Conservation (phyloP, 2,113 vertebrate genomes). For the Psettodes erumei region DNA sequence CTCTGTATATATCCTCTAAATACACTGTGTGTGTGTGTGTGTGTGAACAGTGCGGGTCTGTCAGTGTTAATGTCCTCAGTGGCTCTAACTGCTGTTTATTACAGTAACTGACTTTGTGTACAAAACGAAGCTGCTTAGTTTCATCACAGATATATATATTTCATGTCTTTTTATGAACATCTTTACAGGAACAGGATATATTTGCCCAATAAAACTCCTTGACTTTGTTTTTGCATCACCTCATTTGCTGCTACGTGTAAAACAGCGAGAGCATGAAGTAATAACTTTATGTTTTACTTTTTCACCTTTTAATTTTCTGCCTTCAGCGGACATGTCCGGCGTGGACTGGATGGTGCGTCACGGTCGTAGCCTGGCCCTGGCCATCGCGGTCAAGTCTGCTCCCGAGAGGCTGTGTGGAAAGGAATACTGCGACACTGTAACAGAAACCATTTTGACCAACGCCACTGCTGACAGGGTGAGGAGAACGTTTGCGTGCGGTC, state of each 20-base stretch:
- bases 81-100: neutral
- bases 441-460: slow-evolving; percentile 89
- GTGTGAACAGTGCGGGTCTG: neutral
- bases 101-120: neutral
- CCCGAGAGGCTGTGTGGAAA: slow-evolving; percentile 87
- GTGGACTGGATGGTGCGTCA: slow-evolving; percentile 99
- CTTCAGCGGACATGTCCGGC: slow-evolving; percentile 91
- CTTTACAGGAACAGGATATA: too few relatives aligned
- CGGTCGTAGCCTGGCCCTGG: slow-evolving; percentile 92
- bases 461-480: slow-evolving; percentile 94
- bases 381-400: slow-evolving; percentile 88
- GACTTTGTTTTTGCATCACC: neutral
- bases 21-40: too few relatives aligned
- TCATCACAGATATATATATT: neutral
- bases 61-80: neutral
- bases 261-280: neutral
- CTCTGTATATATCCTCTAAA: neutral
- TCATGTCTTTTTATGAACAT: neutral
- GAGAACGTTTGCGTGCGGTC: neutral
- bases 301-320: neutral
- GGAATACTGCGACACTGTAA: slow-evolving; percentile 85
- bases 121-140: neutral
- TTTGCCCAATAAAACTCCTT: neutral
- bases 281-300: neutral
- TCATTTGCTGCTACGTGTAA: neutral